phyloP scores from a whole-genome alignment of 2,113 vertebrate species.

The human (Homo sapiens) region DNA sequence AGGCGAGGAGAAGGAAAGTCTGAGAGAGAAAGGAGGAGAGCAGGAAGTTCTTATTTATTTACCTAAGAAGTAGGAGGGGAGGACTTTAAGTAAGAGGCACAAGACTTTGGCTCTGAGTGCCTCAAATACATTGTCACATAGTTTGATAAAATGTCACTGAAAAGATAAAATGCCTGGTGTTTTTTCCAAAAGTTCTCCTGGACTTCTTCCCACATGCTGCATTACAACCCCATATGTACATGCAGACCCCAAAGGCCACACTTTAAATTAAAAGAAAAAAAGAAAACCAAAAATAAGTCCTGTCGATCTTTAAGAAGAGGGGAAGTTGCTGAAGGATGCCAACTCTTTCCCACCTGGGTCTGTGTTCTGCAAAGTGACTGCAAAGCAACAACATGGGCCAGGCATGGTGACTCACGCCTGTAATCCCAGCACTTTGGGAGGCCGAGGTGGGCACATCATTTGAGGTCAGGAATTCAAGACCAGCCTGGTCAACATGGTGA shows the following conservation, averaged over 20 bases:
- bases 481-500: too few relatives aligned
- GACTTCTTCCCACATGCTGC: background rate
- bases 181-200: background rate
- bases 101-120: background rate
- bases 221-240: background rate
- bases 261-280: background rate
- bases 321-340: too few relatives aligned
- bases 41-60: background rate
- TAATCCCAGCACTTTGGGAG: too few relatives aligned
- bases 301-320: background rate
- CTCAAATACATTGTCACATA: background rate
- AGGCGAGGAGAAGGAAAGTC: background rate
- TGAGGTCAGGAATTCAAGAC: too few relatives aligned
- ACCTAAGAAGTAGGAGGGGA: too few relatives aligned
- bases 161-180: background rate
- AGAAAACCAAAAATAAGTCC: background rate
- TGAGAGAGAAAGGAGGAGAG: too few relatives aligned
- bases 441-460: too few relatives aligned
- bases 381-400: background rate
- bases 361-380: background rate
- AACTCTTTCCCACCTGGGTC: rapidly evolving
- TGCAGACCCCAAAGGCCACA: background rate
- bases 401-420: too few relatives aligned
- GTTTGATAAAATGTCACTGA: background rate
- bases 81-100: background rate